A percentile compares a stretch with the other conserved stretches of the same genome.
Conservation (phyloP, 2,113 vertebrate species). For the Peromyscus polionotus region DNA sequence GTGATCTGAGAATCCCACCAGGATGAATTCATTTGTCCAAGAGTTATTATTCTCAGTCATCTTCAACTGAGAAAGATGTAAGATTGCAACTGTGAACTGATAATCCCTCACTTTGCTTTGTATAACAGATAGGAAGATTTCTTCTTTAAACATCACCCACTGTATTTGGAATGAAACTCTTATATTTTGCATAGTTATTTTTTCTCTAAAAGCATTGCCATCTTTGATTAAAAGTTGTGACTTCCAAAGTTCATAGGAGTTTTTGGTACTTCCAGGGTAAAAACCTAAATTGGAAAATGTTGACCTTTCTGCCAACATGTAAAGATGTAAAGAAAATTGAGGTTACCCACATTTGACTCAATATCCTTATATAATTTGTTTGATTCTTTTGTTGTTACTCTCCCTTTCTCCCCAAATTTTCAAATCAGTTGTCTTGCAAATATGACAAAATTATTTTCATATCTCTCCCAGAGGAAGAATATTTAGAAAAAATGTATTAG, state of each 20-base stretch:
- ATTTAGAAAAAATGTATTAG: neutral
- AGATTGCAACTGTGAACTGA: neutral
- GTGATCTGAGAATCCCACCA: neutral
- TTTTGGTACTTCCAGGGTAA: neutral
- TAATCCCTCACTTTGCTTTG: neutral
- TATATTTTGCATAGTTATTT: neutral
- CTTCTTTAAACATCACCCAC: neutral
- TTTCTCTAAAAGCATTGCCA: neutral
- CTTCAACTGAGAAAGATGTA: neutral
- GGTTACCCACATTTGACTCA: neutral
- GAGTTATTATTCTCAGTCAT: neutral
- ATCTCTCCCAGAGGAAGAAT: neutral
- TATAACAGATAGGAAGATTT: neutral
- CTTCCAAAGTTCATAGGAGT: neutral
- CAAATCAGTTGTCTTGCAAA: neutral
- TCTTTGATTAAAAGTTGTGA: neutral
- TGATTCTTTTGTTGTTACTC: neutral
- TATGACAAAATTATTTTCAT: neutral
- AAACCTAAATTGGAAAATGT: neutral
- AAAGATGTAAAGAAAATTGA: neutral
- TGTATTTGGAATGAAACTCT: neutral
- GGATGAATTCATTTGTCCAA: constrained; percentile 5
- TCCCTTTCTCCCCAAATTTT: neutral
- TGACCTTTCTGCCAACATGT: neutral
- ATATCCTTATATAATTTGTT: neutral